Conservation (phyloP, 2,888 invertebrate genomes). For the Amphipyra tragopoginis region DNA sequence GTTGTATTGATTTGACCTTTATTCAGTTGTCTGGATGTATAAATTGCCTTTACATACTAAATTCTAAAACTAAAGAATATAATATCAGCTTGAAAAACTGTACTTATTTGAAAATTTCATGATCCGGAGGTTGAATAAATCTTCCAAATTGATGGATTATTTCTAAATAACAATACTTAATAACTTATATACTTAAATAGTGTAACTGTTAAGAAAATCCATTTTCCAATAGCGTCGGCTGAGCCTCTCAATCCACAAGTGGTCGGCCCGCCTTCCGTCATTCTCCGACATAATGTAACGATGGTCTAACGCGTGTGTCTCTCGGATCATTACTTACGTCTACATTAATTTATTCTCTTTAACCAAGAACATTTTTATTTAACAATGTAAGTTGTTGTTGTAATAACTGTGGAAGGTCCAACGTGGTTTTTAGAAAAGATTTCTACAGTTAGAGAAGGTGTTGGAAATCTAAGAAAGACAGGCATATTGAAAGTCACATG, state of each 20-base stretch:
- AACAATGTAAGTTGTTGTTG: background rate
- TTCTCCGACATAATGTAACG: constrained; percentile 62
- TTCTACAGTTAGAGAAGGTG: too few relatives aligned
- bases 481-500: too few relatives aligned
- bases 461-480: too few relatives aligned
- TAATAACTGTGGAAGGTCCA: background rate
- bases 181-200: constrained; percentile 1
- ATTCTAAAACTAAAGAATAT: too few relatives aligned
- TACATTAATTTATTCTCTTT: constrained; percentile 13
- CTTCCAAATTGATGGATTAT: too few relatives aligned
- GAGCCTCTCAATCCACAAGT: constrained; percentile 84
- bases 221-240: constrained; percentile 75
- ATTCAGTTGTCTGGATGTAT: constrained; percentile 9
- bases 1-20: constrained; percentile 23
- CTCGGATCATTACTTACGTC: constrained; percentile 26
- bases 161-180: background rate
- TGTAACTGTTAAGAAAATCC: constrained; percentile 57
- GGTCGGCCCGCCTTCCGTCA: constrained; percentile 81
- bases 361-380: background rate
- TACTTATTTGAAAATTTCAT: too few relatives aligned
- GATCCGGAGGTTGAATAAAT: too few relatives aligned
- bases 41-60: background rate
- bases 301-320: constrained; percentile 49
- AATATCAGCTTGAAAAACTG: too few relatives aligned
- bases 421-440: background rate